Percentiles rank a stretch among this genome's conserved stretches.
These are phyloP conservation scores for Hylaea fasciaria DNA, from an alignment of 2,888 invertebrate genomes.

Conservation along the genomic window DNA sequence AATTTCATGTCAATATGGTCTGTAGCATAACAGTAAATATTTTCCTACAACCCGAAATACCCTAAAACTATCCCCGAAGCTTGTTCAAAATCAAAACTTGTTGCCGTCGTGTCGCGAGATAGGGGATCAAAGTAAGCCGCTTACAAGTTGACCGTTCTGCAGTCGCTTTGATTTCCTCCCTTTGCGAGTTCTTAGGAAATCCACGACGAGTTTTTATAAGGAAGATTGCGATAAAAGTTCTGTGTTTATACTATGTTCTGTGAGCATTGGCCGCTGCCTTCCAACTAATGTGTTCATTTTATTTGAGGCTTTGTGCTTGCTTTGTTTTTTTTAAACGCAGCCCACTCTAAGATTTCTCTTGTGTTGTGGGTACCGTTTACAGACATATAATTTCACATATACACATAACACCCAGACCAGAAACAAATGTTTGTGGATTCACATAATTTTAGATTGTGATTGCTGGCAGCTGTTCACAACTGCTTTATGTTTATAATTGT, in stretches of 20 bases:
- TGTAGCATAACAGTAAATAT: constrained; percentile 30
- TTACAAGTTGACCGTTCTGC: constrained; percentile 55
- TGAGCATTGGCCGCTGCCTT: neutral
- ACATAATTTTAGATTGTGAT: too few relatives aligned
- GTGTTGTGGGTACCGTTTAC: too few relatives aligned
- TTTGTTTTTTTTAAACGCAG: too few relatives aligned
- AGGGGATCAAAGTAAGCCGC: constrained; percentile 58
- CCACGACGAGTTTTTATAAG: constrained; percentile 33
- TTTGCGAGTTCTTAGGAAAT: constrained; percentile 32
- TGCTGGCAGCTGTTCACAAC: too few relatives aligned
- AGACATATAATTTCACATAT: too few relatives aligned
- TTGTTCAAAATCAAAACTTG: constrained; percentile 53
- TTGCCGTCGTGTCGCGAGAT: constrained; percentile 51
- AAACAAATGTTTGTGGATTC: too few relatives aligned
- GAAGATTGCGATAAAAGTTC: constrained; percentile 33
- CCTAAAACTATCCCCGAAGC: constrained; percentile 42
- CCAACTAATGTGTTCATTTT: constrained; percentile 1
- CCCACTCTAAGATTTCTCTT: too few relatives aligned
- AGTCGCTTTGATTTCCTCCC: constrained; percentile 50
- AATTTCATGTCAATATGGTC: neutral
- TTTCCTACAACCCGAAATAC: constrained; percentile 5
- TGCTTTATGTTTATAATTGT: too few relatives aligned
- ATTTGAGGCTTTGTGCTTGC: neutral
- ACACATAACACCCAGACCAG: too few relatives aligned
- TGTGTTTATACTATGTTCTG: constrained; percentile 18